These are phyloP conservation scores for Drosophila picticornis DNA, from an alignment of 2,888 invertebrate genomes.

Conservation along the genomic window DNA sequence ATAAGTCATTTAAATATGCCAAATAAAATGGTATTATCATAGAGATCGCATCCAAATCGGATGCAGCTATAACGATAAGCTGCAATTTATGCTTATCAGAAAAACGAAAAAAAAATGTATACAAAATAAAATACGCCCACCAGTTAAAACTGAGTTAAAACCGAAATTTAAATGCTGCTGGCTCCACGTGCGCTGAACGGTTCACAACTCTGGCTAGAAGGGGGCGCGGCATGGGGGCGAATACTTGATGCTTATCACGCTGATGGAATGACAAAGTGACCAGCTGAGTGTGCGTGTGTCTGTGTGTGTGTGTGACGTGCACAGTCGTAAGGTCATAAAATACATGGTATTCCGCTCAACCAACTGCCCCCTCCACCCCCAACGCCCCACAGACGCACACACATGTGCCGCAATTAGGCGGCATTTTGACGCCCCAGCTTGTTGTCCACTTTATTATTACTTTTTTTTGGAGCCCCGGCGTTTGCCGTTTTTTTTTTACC, in stretches of 20 bases:
- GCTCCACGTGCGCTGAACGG: conserved; percentile 33
- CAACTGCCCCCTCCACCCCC: background rate
- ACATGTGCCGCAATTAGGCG: conserved; percentile 72
- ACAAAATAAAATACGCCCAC: conserved; percentile 59
- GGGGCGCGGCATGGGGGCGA: conserved; percentile 45
- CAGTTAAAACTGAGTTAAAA: conserved; percentile 11
- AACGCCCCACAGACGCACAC: background rate
- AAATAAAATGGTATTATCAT: conserved; percentile 38
- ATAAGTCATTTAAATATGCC: conserved; percentile 20
- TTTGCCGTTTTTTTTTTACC: conserved; percentile 22
- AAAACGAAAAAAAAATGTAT: background rate
- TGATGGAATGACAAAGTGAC: conserved; percentile 73
- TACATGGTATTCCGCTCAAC: background rate
- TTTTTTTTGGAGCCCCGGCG: conserved; percentile 40
- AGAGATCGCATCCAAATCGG: conserved; percentile 27
- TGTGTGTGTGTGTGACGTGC: conserved; percentile 36
- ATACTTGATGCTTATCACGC: conserved; percentile 63
- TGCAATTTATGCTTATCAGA: conserved; percentile 69
- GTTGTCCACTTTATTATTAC: conserved; percentile 42
- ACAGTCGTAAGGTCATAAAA: conserved; percentile 47
- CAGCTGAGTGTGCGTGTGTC: conserved; percentile 14
- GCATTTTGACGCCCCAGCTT: conserved; percentile 75
- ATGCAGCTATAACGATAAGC: conserved; percentile 59
- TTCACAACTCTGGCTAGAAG: conserved; percentile 30
- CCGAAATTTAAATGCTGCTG: conserved; percentile 46